Evolutionary conservation across 2,888 invertebrate genomes (phyloP).

Genomic region (Cremastobaeus sp.): DNA sequence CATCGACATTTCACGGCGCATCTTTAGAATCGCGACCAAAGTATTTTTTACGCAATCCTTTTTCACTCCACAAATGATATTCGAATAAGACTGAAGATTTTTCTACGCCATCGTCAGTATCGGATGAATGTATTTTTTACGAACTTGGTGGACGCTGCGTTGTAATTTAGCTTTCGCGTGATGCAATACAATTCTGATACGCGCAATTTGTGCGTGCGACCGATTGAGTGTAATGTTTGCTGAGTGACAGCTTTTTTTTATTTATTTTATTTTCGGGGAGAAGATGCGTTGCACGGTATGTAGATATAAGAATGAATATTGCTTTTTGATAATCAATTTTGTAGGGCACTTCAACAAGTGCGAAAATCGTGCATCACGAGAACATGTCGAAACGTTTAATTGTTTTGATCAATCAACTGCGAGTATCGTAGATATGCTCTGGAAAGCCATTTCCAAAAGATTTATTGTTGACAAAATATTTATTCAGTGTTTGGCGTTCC

Average conservation of each 20-base stretch:
- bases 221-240: constrained; percentile 35
- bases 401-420: constrained; percentile 12
- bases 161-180: constrained; percentile 2
- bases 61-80: constrained; percentile 11
- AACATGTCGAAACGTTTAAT: too few species aligned
- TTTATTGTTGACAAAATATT: too few species aligned
- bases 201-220: constrained; percentile 9
- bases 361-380: too few species aligned
- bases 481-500: too few species aligned
- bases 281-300: constrained; percentile 30
- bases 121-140: constrained; percentile 50
- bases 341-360: too few species aligned
- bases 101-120: constrained; percentile 49
- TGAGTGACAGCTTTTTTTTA: background rate
- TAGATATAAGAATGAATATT: constrained; percentile 11
- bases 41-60: constrained; percentile 32
- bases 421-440: too few species aligned
- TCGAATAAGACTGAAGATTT: constrained; percentile 52
- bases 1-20: constrained; percentile 50
- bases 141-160: constrained; percentile 10
- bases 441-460: too few species aligned
- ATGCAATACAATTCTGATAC: constrained; percentile 33
- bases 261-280: constrained; percentile 13
- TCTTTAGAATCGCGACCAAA: constrained; percentile 11
- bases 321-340: constrained; percentile 25